Conservation (phyloP, 2,888 invertebrate species). For the Carterocephalus palaemon region DNA sequence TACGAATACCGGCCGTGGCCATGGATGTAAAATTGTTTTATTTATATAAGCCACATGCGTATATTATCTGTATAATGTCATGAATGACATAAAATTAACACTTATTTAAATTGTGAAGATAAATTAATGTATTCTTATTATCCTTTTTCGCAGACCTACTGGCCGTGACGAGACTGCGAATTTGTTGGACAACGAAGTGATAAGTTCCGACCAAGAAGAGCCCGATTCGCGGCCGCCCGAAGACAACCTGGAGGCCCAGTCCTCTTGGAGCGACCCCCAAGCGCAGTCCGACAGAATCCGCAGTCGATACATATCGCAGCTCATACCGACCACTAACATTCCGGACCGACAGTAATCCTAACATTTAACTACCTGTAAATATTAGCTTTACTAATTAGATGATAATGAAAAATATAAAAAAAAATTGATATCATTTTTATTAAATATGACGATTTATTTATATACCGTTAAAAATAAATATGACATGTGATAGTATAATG, state of each 20-base stretch:
- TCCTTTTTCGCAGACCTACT: constrained; percentile 20
- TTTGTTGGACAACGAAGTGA: constrained; percentile 55
- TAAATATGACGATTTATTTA: constrained; percentile 8
- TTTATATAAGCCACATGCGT: too few relatives aligned
- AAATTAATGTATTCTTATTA: too few relatives aligned
- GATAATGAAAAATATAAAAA: constrained; percentile 11
- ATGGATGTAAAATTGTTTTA: too few relatives aligned
- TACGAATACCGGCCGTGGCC: too few relatives aligned
- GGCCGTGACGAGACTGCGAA: constrained; percentile 59
- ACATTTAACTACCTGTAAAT: constrained; percentile 27
- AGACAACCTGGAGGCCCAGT: constrained; percentile 37
- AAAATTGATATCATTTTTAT: constrained; percentile 14
- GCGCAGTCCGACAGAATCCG: constrained; percentile 69
- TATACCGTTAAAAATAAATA: constrained; percentile 13
- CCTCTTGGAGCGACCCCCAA: constrained; percentile 45
- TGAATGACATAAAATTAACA: too few relatives aligned
- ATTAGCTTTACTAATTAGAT: constrained; percentile 13
- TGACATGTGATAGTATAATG: constrained; percentile 11
- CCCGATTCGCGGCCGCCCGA: constrained; percentile 42
- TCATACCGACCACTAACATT: constrained; percentile 63
- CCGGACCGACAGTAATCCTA: constrained; percentile 52
- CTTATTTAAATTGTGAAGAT: too few relatives aligned
- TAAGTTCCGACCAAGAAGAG: constrained; percentile 59
- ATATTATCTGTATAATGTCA: too few relatives aligned
- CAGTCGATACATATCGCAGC: constrained; percentile 69